Conservation (phyloP, 2,888 invertebrate genomes). For the Drosophila nr. perissopoda region DNA sequence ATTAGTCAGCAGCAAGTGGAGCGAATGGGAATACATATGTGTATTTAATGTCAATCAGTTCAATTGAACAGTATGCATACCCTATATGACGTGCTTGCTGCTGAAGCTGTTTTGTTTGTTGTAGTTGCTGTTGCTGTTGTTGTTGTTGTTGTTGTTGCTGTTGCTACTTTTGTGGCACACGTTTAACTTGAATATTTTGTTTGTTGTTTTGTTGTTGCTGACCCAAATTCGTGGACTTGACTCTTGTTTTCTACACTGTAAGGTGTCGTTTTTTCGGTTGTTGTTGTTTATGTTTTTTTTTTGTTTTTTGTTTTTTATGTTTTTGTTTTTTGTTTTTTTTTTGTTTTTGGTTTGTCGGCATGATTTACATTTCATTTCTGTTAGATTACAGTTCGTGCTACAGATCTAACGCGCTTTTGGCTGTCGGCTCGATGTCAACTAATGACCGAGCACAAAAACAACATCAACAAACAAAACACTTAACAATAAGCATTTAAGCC, state of each 20-base stretch:
- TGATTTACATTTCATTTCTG: conserved; percentile 57
- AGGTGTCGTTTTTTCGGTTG: conserved; percentile 38
- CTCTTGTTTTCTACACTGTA: conserved; percentile 68
- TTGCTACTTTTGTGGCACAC: conserved; percentile 53
- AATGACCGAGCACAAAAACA: conserved; percentile 52
- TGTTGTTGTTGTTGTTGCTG: conserved; percentile 23
- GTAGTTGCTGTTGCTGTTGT: conserved; percentile 13
- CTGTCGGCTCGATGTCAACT: conserved; percentile 45
- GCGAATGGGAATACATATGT: conserved; percentile 22
- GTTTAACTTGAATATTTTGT: conserved; percentile 54
- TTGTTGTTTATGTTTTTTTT: conserved; percentile 12
- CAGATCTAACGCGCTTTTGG: conserved; percentile 33
- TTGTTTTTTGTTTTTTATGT: not conserved
- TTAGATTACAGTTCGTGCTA: conserved; percentile 44
- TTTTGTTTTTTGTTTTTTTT: conserved; percentile 1
- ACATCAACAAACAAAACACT: conserved; percentile 23
- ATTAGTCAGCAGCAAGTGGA: conserved; percentile 56
- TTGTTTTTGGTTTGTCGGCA: conserved; percentile 33
- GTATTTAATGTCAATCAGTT: conserved; percentile 56
- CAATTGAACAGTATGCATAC: conserved; percentile 60
- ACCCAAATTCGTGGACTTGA: conserved; percentile 72
- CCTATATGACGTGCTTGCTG: conserved; percentile 47
- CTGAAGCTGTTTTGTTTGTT: conserved; percentile 8
- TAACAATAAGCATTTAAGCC: conserved; percentile 31
- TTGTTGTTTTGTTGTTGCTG: conserved; percentile 33